phyloP scores from a whole-genome alignment of 2,797 vertebrate genomes.

The Botia kubotai region DNA sequence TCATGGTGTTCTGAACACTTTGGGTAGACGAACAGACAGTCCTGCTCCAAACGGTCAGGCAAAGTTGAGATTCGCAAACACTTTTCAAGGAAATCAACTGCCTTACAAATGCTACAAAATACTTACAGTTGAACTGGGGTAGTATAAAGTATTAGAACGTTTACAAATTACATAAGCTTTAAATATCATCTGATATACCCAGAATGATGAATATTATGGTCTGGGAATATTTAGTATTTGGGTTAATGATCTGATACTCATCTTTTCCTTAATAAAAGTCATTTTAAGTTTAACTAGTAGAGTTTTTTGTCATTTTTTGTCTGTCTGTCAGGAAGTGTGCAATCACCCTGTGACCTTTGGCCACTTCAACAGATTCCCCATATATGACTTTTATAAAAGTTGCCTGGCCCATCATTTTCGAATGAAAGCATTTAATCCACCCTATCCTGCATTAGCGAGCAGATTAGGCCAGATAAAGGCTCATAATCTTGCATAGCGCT shows the following conservation, averaged over 20 bases:
- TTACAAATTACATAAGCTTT: background rate
- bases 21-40: too few relatives aligned
- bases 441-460: conserved; percentile 78
- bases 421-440: conserved; percentile 81
- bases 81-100: too few relatives aligned
- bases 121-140: background rate
- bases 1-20: too few relatives aligned
- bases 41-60: too few relatives aligned
- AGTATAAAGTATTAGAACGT: background rate
- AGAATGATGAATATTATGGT: background rate
- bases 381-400: conserved; percentile 77
- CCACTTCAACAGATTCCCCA: conserved; percentile 71
- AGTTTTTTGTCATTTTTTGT: too few relatives aligned
- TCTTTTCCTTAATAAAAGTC: background rate
- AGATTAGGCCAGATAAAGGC: conserved; percentile 82
- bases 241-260: background rate
- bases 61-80: too few relatives aligned
- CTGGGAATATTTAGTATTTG: background rate
- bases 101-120: too few relatives aligned
- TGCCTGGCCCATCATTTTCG: conserved; percentile 78
- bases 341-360: conserved; percentile 27
- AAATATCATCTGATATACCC: background rate
- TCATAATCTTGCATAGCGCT: conserved; percentile 76
- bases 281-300: background rate
- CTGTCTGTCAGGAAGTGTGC: conserved; percentile 25